phyloP scores from a whole-genome alignment of 2,113 vertebrate genomes.

The Scartelaos histophorus region DNA sequence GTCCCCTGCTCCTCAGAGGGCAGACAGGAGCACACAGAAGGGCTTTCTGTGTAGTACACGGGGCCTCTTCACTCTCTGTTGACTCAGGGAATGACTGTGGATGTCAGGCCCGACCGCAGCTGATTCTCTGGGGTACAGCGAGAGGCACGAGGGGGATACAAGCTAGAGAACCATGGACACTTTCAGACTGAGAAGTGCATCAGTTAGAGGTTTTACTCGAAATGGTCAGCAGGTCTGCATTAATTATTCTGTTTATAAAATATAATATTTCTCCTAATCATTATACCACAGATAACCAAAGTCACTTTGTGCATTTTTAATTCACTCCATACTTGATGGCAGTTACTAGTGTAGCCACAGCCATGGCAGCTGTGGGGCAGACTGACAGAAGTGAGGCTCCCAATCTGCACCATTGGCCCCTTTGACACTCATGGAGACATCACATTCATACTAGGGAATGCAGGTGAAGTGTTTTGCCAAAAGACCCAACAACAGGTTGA shows the following conservation, averaged over 20 bases:
- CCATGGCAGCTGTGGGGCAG: too few relatives aligned
- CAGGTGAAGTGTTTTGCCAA: too few relatives aligned
- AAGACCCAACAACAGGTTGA: too few relatives aligned
- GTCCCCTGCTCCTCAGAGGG: conserved; percentile 58
- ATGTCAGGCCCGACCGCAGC: conserved; percentile 73
- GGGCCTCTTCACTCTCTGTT: conserved; percentile 73
- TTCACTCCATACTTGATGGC: too few relatives aligned
- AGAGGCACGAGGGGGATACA: neutral
- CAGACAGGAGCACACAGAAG: conserved; percentile 56
- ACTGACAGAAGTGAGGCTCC: too few relatives aligned
- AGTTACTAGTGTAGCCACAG: too few relatives aligned
- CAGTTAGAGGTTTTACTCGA: neutral
- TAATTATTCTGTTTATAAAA: neutral
- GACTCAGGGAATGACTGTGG: conserved; percentile 74
- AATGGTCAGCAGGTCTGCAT: neutral
- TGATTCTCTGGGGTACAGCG: conserved; percentile 53
- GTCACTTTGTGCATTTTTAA: too few relatives aligned
- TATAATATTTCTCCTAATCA: neutral
- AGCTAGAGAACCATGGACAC: conserved; percentile 29
- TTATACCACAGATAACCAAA: neutral
- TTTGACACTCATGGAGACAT: too few relatives aligned
- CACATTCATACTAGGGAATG: too few relatives aligned
- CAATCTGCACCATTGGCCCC: too few relatives aligned
- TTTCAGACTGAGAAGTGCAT: conserved; percentile 17
- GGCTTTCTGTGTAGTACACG: conserved; percentile 71